phyloP scores from a whole-genome alignment of 2,888 invertebrate genomes.

The Leucozona laternaria region DNA sequence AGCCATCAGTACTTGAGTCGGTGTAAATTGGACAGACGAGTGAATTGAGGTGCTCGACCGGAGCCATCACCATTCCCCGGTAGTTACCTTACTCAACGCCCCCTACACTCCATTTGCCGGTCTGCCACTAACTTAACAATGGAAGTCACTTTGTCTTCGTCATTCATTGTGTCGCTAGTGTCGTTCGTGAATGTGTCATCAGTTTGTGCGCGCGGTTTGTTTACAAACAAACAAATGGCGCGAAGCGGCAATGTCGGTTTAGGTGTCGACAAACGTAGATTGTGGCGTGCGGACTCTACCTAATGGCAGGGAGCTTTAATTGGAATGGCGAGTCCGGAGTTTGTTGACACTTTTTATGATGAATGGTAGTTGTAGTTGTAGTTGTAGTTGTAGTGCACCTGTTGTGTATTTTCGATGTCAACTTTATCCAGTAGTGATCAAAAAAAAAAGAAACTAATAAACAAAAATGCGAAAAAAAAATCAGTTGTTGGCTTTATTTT shows the following conservation, averaged over 20 bases:
- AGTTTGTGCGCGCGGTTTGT: constrained; percentile 37
- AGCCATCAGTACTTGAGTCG: constrained; percentile 12
- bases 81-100: background rate
- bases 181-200: constrained; percentile 46
- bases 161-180: constrained; percentile 31
- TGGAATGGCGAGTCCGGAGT: constrained; percentile 52
- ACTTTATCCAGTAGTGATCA: constrained; percentile 15
- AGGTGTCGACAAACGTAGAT: background rate
- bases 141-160: constrained; percentile 23
- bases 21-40: constrained; percentile 42
- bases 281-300: background rate
- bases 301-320: constrained; percentile 48
- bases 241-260: constrained; percentile 9
- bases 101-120: background rate
- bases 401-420: constrained; percentile 39
- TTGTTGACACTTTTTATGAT: constrained; percentile 69
- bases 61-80: background rate
- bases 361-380: too few species aligned
- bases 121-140: constrained; percentile 3
- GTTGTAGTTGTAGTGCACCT: constrained; percentile 62
- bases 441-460: constrained; percentile 6
- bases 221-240: constrained; percentile 60
- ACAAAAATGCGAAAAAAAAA: background rate
- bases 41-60: constrained; percentile 41
- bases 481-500: background rate